Base-by-base conservation (phyloP, 2,888 invertebrate species). In the Cheilosia vulpina region DNA sequence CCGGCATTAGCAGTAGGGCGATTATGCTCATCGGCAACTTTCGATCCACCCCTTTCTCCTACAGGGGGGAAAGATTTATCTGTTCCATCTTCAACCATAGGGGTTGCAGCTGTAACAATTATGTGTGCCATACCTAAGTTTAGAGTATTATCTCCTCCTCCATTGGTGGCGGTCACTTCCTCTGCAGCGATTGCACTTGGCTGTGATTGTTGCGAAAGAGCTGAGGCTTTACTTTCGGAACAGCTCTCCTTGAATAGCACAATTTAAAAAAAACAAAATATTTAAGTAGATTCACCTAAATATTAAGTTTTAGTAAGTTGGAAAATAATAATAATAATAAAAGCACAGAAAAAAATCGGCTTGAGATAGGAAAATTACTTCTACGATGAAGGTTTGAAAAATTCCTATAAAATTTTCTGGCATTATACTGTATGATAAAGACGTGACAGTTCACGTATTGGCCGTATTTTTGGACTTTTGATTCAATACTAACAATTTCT, bases 71-170 rank as follows among this genome's bases (percentile, higher is more conserved):
- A 96, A 43, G 95, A 94, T 90, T 95, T 95, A 88, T 96, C 97
- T 89, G 90, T 90, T 50, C 96, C 94, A 90, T 97, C 97, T 93
- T 98, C 98, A 89, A 95, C 93, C 96, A 97, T 97, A 55, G 98
- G 98, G 53, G 98, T 98, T 87, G 98, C 98, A 71, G 97, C 97
- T 58, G 98, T 98, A 92, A 98, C 97, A 79, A 97, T 97, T 89
- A 98, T 98, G 92, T 97, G 96, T 68, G 97, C 97, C 88, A 97
- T 97, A 87, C 96, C 96, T 87, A 97, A 94, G 88, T 96, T 96
- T 88, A 94, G 93, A 88, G 95, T 94, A 88, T 94, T 93, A 80
- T 92, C 90, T 88, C 87, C 88, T 87, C 87, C 89, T 87, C 87
- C 89, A 88, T 79, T 88, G 87, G 87, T 88, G 62, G 72, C 73